Evolutionary conservation across 2,888 invertebrate genomes (phyloP).

Genomic region (Pheosia gnoma): DNA sequence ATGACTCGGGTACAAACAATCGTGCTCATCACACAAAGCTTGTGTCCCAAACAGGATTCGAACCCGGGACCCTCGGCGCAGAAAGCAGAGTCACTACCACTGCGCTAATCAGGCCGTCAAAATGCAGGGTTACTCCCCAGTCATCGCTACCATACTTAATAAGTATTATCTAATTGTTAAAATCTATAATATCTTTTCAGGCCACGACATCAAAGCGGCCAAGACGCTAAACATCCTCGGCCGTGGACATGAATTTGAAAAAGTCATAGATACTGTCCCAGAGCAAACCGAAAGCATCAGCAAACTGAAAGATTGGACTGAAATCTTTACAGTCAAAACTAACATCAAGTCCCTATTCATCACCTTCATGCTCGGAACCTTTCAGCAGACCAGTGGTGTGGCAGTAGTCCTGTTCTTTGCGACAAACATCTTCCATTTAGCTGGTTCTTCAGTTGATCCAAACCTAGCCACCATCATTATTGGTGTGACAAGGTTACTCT

Average conservation of each 20-base stretch:
- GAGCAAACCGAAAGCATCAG: slow-evolving; percentile 9
- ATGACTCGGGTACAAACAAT: too few species aligned
- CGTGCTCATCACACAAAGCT: too few species aligned
- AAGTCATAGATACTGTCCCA: slow-evolving; percentile 24
- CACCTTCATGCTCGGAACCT: slow-evolving; percentile 41
- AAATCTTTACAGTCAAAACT: slow-evolving; percentile 38
- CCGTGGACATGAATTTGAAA: slow-evolving; percentile 41
- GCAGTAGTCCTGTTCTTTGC: slow-evolving; percentile 49
- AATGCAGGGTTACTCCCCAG: too few species aligned
- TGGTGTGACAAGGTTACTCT: slow-evolving; percentile 41
- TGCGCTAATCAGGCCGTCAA: too few species aligned
- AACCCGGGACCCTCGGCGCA: too few species aligned
- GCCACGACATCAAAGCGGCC: slow-evolving; percentile 41
- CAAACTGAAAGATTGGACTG: slow-evolving; percentile 31
- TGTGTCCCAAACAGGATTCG: too few species aligned
- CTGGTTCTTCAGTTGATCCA: slow-evolving; percentile 48
- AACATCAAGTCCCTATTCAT: slow-evolving; percentile 50
- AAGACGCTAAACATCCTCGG: slow-evolving; percentile 47
- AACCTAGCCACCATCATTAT: slow-evolving; percentile 51
- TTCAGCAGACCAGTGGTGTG: slow-evolving; percentile 52
- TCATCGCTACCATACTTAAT: too few species aligned
- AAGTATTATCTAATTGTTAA: too few species aligned
- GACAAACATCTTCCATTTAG: slow-evolving; percentile 50
- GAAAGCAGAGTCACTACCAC: too few species aligned
- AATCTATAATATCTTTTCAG: slow-evolving; percentile 26